A percentile compares a stretch with the other conserved stretches of the same genome.
These are phyloP conservation scores for Cebidichthys violaceus DNA, from an alignment of 2,113 vertebrate genomes.

Conservation along the genomic window DNA sequence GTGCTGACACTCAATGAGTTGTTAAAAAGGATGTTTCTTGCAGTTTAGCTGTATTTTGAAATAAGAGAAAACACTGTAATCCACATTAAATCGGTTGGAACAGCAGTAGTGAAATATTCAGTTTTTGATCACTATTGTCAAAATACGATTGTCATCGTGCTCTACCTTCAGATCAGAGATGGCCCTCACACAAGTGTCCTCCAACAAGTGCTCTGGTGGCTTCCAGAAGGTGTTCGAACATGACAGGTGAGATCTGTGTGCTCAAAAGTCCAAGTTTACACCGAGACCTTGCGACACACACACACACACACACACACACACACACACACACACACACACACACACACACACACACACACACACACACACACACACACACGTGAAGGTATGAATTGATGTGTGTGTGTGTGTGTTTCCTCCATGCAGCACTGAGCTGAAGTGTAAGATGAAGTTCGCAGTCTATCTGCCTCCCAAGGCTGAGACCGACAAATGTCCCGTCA, in stretches of 20 bases:
- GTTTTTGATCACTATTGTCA: neutral
- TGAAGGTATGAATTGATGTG: neutral
- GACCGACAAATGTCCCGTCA: conserved; percentile 89
- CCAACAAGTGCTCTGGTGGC: conserved; percentile 93
- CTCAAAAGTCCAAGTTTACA: neutral
- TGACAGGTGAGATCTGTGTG: conserved; percentile 86
- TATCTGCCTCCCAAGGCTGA: conserved; percentile 94
- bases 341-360: conserved; percentile 12
- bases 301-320: neutral
- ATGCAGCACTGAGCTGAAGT: conserved; percentile 91
- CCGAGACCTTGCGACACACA: neutral
- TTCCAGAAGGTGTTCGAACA: conserved; percentile 98
- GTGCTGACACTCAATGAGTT: neutral
- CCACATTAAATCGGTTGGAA: neutral
- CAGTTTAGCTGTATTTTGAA: neutral
- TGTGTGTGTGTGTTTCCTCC: conserved; percentile 7
- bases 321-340: neutral
- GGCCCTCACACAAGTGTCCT: conserved; percentile 93
- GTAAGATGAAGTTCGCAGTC: conserved; percentile 96
- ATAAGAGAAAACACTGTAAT: neutral
- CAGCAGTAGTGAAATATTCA: neutral
- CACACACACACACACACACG: neutral
- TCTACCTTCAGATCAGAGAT: conserved; percentile 81
- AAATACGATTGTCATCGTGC: neutral
- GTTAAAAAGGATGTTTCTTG: neutral